These are phyloP conservation scores for Hydriomena furcata DNA, from an alignment of 2,888 invertebrate genomes.

Conservation along the genomic window DNA sequence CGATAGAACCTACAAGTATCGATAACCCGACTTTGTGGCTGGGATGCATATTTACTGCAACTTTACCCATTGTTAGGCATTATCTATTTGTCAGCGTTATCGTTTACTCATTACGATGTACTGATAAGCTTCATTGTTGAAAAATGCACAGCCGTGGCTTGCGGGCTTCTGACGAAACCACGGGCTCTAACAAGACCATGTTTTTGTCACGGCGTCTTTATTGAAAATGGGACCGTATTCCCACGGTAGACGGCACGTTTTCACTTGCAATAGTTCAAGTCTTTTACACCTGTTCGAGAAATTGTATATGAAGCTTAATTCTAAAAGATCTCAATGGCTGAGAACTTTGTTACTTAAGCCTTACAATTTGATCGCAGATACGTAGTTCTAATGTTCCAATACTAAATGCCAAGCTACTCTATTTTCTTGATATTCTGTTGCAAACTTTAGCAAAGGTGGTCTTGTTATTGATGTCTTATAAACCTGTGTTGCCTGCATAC, in stretches of 20 bases:
- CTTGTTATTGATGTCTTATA: too few species aligned
- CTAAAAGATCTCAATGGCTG: constrained; percentile 56
- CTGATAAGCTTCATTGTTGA: constrained; percentile 45
- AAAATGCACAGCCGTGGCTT: constrained; percentile 42
- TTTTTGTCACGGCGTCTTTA: constrained; percentile 42
- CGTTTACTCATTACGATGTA: constrained; percentile 33
- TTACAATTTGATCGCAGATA: constrained; percentile 40
- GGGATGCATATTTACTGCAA: constrained; percentile 50
- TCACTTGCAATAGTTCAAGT: constrained; percentile 40
- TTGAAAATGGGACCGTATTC: constrained; percentile 52
- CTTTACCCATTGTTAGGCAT: constrained; percentile 57
- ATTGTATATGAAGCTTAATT: constrained; percentile 64
- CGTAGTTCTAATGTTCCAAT: constrained; percentile 50
- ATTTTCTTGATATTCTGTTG: constrained; percentile 33
- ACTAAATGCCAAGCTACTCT: constrained; percentile 68
- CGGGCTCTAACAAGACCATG: constrained; percentile 56
- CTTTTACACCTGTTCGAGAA: constrained; percentile 73
- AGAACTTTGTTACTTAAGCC: constrained; percentile 53
- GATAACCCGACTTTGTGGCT: constrained; percentile 49
- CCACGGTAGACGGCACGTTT: constrained; percentile 42
- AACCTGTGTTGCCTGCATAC: too few species aligned
- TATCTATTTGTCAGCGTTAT: constrained; percentile 39
- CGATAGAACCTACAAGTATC: constrained; percentile 55
- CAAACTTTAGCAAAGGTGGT: neutral
- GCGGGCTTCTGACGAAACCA: constrained; percentile 58